Conservation (phyloP, 2,888 invertebrate genomes). For the Tipula helvola region DNA sequence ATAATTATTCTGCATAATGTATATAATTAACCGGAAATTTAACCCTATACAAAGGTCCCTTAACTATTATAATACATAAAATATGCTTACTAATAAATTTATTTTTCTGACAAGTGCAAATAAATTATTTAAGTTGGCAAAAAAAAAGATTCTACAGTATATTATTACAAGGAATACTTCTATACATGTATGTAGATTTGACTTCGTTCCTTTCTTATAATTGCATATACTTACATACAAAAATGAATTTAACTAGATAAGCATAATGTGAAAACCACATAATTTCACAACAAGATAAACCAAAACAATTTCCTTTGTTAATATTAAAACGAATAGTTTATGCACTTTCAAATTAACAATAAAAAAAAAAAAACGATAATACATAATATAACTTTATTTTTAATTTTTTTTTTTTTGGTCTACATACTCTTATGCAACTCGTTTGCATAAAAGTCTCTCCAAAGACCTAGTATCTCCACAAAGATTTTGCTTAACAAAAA, state of each 20-base stretch:
- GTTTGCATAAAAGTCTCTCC: background rate
- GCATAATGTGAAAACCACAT: background rate
- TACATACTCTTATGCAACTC: background rate
- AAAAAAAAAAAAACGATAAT: background rate
- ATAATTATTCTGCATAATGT: no score
- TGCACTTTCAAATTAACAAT: background rate
- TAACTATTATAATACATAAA: no score
- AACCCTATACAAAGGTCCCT: no score
- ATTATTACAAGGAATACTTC: background rate
- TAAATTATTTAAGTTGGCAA: background rate
- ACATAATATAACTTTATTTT: background rate
- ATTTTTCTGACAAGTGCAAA: background rate
- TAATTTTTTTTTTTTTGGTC: background rate
- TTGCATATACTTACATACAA: background rate
- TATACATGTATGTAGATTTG: background rate
- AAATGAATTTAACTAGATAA: background rate
- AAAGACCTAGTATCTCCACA: background rate
- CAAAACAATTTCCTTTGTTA: background rate
- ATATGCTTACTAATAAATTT: background rate
- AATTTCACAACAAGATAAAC: background rate
- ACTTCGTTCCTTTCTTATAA: background rate
- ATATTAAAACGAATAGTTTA: background rate
- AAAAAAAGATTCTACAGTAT: background rate
- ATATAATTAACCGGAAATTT: no score
- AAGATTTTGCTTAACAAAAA: background rate